Percentiles rank a stretch among this genome's conserved stretches.
Evolutionary conservation across 2,113 vertebrate genomes (phyloP).

Genomic region (Pachycephala philippinensis): DNA sequence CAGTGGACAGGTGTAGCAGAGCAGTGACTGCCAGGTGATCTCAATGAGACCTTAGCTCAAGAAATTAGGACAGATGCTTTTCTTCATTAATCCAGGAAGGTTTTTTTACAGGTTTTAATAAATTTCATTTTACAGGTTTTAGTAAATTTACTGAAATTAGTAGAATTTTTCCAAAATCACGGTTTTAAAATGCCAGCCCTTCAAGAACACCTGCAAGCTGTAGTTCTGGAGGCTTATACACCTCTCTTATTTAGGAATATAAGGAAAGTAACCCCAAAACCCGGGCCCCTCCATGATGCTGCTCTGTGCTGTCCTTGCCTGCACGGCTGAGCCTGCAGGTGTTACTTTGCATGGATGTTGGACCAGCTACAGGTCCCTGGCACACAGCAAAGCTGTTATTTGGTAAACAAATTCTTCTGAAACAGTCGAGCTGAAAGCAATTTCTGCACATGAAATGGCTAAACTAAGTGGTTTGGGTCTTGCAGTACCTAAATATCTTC

Average conservation of each 20-base stretch:
- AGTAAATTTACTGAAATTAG: neutral
- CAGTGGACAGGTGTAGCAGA: neutral
- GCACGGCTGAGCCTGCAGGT: neutral
- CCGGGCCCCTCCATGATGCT: neutral
- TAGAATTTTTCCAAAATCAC: neutral
- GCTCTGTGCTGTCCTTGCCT: neutral
- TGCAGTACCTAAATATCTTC: neutral
- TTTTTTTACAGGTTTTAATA: neutral
- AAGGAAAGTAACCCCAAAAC: neutral
- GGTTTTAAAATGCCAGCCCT: neutral
- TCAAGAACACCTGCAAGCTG: neutral
- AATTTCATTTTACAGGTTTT: neutral
- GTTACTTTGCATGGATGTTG: neutral
- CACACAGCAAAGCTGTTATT: neutral
- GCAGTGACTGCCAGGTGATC: neutral
- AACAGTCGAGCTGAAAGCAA: neutral
- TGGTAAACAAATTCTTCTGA: neutral
- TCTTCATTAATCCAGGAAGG: neutral
- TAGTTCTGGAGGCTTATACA: neutral
- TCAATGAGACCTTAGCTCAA: neutral
- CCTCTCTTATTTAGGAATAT: neutral
- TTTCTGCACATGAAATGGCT: neutral
- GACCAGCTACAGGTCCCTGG: neutral
- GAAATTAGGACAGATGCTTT: neutral
- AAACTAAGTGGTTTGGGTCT: neutral